Base-by-base conservation (phyloP, 1,140 invertebrate species). In the Mizuhopecten yessoensis region DNA sequence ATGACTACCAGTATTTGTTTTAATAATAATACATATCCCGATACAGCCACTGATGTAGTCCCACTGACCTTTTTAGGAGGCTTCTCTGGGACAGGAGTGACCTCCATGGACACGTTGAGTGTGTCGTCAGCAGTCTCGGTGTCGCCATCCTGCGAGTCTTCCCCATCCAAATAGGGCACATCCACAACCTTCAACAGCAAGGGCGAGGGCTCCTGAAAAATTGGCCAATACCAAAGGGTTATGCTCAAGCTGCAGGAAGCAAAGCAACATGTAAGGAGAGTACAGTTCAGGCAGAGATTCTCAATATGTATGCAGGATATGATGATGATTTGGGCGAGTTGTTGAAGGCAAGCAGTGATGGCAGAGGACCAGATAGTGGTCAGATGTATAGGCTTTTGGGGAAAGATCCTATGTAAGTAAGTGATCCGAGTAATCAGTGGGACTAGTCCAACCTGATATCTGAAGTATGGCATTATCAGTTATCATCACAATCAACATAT, bases 131-230 rank as follows among this genome's bases (percentile, higher is more conserved):
- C 91, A n/a, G 93, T 90, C 75, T 95, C 93, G 0, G 90, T 89
- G 45, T 93, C 91, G 5, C 88, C 90, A 34, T 94, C 93, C 89
- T 93, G 90, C 20, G 92, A 92, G 88, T 94, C 92, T 49, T 94
- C 92, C n/a, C 93, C 92, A 89, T 94, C 94, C 92, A 92, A 91
- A 89, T 94, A 90, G 75, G 90, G 91, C 13, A 95, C 95, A 29
- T 95, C 94, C 9, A 95, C 95, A 39, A 97, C 95, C 92, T 97
- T 97, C 88, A 97, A 93, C 89, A 97, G 94, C 34, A 97, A 94
- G 34, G 97, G 97, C 9, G 97, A 97, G 17, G 97, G 97, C 95
- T 97, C 97, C 97, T 97, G 96, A 20, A 90, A 88, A 33, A 91
- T 86, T 17, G 45, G 86, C 34, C 34, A 87, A 86, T 91, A 75